Base-by-base conservation (phyloP, 2,888 invertebrate genomes). In the Machimus rusticus region DNA sequence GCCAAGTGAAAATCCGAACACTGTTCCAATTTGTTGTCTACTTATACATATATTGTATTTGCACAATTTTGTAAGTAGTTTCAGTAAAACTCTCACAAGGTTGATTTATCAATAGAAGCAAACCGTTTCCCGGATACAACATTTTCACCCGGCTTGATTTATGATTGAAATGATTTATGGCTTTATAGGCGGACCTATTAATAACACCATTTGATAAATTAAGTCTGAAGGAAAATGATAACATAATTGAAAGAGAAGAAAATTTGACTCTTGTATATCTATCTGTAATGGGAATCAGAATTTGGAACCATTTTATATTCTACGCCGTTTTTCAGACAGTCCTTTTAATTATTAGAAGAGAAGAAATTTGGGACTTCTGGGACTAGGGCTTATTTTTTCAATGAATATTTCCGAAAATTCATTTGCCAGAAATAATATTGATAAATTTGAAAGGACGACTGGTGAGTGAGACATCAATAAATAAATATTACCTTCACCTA, bases 401-500 rank as follows among this genome's bases (percentile, higher is more conserved):
- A 57, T 6, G 19, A 66, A 51, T 51, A 8, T 6, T n/a, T 51
- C 8, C n/a, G 16, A 51, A n/a, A n/a, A 51, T n/a, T 28, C 28
- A 66, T 66, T 66, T 66, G 3, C 19, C 12, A 51, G 51, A 19
- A 66, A 14, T 66, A 66, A 66, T 57, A 57, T 23, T 66, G 66
- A 66, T 66, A 66, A 66, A 66, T 66, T 9, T 16, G n/a, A 34
- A 51, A 79, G 28, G 43, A 28, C 9, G 43, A 8, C 4, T n/a
- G 12, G 1, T 66, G 66, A 23, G 8, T 23, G 23, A 66, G 66
- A 66, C 66, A 66, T 66, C 66, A 66, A 66, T 66, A 66, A 66
- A 66, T 34, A 76, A 76, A 76, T 34, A 31, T 81, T 81, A 55
- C 46, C 34, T 74, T 19, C 51, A 91, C 95, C 95, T 92, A 97